phyloP scores from a whole-genome alignment of 2,888 invertebrate species.

The Cistogaster globosa region DNA sequence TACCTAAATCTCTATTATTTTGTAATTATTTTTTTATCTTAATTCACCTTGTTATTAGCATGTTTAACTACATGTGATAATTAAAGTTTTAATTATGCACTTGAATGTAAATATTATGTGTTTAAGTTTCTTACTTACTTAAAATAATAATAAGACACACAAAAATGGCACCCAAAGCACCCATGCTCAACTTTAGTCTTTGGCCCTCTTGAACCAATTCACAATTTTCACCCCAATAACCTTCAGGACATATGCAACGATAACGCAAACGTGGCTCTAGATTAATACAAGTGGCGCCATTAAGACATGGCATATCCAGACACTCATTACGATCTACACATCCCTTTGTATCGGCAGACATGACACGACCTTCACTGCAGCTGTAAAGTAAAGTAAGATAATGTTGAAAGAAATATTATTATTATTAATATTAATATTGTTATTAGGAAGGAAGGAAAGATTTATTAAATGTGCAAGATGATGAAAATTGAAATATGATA shows the following conservation, averaged over 20 bases:
- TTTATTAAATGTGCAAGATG: neutral
- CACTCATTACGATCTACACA: conserved; percentile 98
- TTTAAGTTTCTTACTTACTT: conserved; percentile 87
- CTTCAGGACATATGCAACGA: conserved; percentile 95
- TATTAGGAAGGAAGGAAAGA: neutral
- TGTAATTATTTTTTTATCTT: too few relatives aligned
- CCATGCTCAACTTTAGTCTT: conserved; percentile 97
- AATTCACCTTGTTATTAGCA: too few relatives aligned
- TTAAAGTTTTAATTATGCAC: too few relatives aligned
- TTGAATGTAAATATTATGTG: too few relatives aligned
- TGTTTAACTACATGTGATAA: too few relatives aligned
- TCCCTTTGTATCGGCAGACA: conserved; percentile 94
- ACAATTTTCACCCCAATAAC: conserved; percentile 97
- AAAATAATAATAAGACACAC: conserved; percentile 98
- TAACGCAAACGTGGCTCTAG: conserved; percentile 93
- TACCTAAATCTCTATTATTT: too few relatives aligned
- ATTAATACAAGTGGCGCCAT: conserved; percentile 96
- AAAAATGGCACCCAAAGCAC: conserved; percentile 97
- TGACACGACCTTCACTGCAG: conserved; percentile 96
- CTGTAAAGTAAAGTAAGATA: conserved; percentile 83
- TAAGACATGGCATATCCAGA: conserved; percentile 95
- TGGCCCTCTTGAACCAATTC: conserved; percentile 96
- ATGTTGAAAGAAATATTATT: neutral
- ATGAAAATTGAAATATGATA: conserved; percentile 9
- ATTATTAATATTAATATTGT: neutral